Evolutionary conservation across 1,140 invertebrate genomes (phyloP).

Genomic region (Adoxophyes honmai): DNA sequence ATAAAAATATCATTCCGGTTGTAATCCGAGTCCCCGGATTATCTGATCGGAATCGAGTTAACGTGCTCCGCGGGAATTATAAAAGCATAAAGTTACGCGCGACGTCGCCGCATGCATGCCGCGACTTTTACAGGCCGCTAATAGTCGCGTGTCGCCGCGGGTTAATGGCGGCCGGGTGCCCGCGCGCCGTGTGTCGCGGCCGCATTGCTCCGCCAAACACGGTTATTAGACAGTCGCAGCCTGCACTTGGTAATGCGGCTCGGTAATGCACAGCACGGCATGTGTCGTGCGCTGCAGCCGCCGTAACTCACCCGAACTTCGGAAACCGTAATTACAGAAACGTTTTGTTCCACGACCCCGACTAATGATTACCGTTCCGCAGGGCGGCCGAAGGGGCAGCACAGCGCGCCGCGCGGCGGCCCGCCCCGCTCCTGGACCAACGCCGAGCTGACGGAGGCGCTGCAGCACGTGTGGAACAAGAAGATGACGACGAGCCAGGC

Average conservation of each 20-base stretch:
- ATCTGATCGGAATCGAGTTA: conserved; percentile 68
- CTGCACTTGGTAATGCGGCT: conserved; percentile 52
- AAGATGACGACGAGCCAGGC: conserved; percentile 97
- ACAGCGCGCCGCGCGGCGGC: conserved; percentile 91
- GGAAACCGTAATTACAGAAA: conserved; percentile 48
- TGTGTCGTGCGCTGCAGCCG: conserved; percentile 50
- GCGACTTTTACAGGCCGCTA: conserved; percentile 61
- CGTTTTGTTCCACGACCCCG: conserved; percentile 33
- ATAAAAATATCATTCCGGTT: conserved; percentile 58
- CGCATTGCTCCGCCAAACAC: conserved; percentile 50
- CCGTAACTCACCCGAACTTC: conserved; percentile 49
- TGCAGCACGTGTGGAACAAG: conserved; percentile 95
- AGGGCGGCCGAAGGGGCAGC: conserved; percentile 89
- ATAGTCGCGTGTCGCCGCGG: conserved; percentile 66
- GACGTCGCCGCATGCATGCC: conserved; percentile 61
- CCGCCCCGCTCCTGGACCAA: conserved; percentile 94
- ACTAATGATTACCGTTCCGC: conserved; percentile 22
- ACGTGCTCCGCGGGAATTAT: conserved; percentile 65
- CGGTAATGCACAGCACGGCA: conserved; percentile 60
- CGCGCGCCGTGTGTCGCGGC: conserved; percentile 48
- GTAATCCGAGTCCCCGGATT: conserved; percentile 50
- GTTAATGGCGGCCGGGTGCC: conserved; percentile 62
- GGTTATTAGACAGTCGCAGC: conserved; percentile 63
- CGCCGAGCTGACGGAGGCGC: conserved; percentile 90
- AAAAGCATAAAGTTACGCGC: conserved; percentile 62